These are phyloP conservation scores for Scaptomyza hsui DNA, from an alignment of 1,140 invertebrate genomes.

Conservation along the genomic window DNA sequence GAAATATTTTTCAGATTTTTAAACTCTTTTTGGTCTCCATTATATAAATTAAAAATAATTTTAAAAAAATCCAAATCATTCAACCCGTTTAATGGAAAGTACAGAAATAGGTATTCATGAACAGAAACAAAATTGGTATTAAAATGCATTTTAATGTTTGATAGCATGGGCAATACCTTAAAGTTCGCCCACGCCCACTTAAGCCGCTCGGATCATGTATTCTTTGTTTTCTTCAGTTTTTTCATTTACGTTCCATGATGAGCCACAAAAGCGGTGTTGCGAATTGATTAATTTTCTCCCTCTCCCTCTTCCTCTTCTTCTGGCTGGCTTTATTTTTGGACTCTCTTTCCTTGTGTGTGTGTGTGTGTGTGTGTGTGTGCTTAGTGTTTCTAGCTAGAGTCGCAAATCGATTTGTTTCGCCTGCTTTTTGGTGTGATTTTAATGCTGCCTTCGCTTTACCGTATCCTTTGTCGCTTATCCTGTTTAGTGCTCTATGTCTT, in stretches of 20 bases:
- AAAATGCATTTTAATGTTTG: slow-evolving; percentile 76
- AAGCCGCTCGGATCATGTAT: slow-evolving; percentile 5
- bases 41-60: too few relatives aligned
- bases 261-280: slow-evolving; percentile 58
- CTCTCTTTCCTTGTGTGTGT: background rate
- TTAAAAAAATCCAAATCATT: background rate
- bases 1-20: too few relatives aligned
- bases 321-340: background rate
- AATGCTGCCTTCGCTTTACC: slow-evolving; percentile 17
- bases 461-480: slow-evolving; percentile 26
- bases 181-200: slow-evolving; percentile 46
- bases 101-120: background rate
- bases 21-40: too few relatives aligned
- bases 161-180: slow-evolving; percentile 10
- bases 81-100: background rate
- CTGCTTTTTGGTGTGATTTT: slow-evolving; percentile 65
- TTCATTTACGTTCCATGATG: slow-evolving; percentile 30
- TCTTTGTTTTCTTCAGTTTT: background rate
- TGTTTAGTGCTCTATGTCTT: slow-evolving; percentile 1
- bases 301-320: slow-evolving; percentile 2
- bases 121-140: slow-evolving; percentile 32
- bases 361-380: too few relatives aligned
- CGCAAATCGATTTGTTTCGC: slow-evolving; percentile 64
- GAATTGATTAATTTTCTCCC: slow-evolving; percentile 65
- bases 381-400: slow-evolving; percentile 9